Base-by-base conservation (phyloP, 2,797 vertebrate species). In the Taenioides sp. region DNA sequence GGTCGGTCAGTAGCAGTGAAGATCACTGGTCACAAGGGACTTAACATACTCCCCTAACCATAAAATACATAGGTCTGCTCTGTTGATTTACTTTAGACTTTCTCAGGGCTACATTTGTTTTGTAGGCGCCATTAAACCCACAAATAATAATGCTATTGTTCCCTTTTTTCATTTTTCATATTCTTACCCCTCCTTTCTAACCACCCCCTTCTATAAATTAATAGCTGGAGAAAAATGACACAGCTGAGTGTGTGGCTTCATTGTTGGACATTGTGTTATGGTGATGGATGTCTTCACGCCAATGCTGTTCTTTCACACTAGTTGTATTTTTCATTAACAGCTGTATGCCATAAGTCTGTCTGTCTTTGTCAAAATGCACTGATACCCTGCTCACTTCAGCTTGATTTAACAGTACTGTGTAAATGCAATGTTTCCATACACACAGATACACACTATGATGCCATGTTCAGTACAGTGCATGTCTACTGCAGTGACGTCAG, bases 271-370 rank as follows among this genome's bases (percentile, higher is more conserved):
- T 23, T 65, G 86, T 66, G 85, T 89, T 81, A 77, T 85, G 78
- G 64, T 92, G 88, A 88, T 89, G 85, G 93, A 95, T 95, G 94
- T 94, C 94, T 92, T 84, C 77, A 87, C 92, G 43, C 43, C 43
- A 87, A 87, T 87, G 86, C 86, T 92, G 88, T 90, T 69, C 93
- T 93, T 94, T 94, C 90, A 83, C 88, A 87, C 77, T 16, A 28
- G 74, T 89, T 76, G 88, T 87, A 84, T 83, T 91, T 95, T 94
- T 84, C 87, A 92, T 93, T 93, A 92, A 92, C 92, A 82, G 84
- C 88, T 89, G 76, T 85, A 80, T 91, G 92, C 92, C 89, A 95
- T 93, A 80, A 87, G 91, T 90, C 79, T 91, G 85, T 77, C 77
- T 88, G 81, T 80, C 63, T 65, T 25, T 49, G 63, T 65, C 63